Percentiles rank a stretch among this genome's conserved stretches.
Conservation (phyloP, 2,888 invertebrate species). For the Cenopis cana region DNA sequence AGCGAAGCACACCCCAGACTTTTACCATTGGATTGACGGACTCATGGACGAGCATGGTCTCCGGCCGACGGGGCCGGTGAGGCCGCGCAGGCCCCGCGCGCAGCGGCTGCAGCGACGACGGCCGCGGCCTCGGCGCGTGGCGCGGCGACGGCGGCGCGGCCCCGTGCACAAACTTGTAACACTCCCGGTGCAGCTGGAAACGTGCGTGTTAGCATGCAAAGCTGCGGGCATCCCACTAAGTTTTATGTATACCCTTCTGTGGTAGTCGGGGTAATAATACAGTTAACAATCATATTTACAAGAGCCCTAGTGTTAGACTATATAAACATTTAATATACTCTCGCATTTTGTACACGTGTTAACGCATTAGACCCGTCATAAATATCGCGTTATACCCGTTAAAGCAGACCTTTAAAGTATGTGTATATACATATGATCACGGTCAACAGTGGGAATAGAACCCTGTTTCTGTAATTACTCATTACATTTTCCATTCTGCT, state of each 20-base stretch:
- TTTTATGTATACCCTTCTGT: neutral
- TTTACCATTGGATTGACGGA: constrained; percentile 61
- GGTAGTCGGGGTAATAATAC: neutral
- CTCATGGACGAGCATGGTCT: constrained; percentile 67
- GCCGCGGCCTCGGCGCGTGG: constrained; percentile 53
- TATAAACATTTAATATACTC: too few relatives aligned
- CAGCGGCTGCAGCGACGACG: constrained; percentile 62
- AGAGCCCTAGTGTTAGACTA: neutral
- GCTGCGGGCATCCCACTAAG: constrained; percentile 7
- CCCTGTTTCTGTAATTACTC: too few relatives aligned
- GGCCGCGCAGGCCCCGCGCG: constrained; percentile 46
- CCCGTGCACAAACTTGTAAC: constrained; percentile 64
- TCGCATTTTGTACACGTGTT: too few relatives aligned
- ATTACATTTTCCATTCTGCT: too few relatives aligned
- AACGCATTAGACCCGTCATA: too few relatives aligned
- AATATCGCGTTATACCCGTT: too few relatives aligned
- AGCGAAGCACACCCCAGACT: too few relatives aligned
- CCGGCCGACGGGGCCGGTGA: constrained; percentile 57
- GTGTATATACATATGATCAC: too few relatives aligned
- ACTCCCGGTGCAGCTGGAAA: constrained; percentile 74
- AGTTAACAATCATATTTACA: neutral
- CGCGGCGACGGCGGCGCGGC: constrained; percentile 46
- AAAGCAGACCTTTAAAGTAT: too few relatives aligned
- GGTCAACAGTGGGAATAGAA: too few relatives aligned
- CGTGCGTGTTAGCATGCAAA: constrained; percentile 30